These are phyloP conservation scores for Bradypodion ventrale DNA, from an alignment of 2,797 vertebrate species.

Conservation along the genomic window DNA sequence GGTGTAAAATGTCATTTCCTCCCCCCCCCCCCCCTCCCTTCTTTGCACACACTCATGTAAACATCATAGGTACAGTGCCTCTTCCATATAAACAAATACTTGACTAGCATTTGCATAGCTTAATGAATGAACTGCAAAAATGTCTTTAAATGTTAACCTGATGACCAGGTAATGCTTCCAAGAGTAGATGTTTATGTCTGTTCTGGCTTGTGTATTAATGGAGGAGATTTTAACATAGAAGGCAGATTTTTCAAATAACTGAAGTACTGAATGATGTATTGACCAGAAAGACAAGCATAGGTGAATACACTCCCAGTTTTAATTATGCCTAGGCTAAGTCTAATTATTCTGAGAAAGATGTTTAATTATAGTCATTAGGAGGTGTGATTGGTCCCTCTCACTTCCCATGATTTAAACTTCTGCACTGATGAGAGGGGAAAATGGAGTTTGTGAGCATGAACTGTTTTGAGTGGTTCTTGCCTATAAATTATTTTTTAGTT, in stretches of 20 bases:
- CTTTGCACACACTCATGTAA: background rate
- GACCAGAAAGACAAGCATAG: constrained; percentile 34
- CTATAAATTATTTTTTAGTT: constrained; percentile 66
- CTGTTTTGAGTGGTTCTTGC: constrained; percentile 59
- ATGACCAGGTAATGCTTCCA: background rate
- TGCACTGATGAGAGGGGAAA: constrained; percentile 58
- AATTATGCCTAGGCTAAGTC: constrained; percentile 39
- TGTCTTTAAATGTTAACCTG: background rate
- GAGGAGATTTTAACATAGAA: constrained; percentile 9
- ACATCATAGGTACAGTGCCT: constrained; percentile 56
- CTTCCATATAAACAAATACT: constrained; percentile 41
- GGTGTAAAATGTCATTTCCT: constrained; percentile 1
- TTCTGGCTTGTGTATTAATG: background rate
- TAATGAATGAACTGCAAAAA: constrained; percentile 18
- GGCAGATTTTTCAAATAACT: constrained; percentile 18
- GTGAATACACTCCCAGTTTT: constrained; percentile 28
- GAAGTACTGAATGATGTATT: constrained; percentile 48
- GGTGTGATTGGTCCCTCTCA: background rate
- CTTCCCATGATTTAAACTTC: constrained; percentile 32
- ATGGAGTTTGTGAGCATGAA: constrained; percentile 47
- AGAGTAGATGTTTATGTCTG: background rate
- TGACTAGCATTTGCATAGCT: constrained; percentile 22
- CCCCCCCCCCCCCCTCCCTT: background rate
- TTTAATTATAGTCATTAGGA: constrained; percentile 46
- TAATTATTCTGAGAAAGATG: constrained; percentile 3